Percentiles rank a stretch among this genome's conserved stretches.
Conservation (phyloP, 2,888 invertebrate genomes). For the Mesopsocus fuscifrons region DNA sequence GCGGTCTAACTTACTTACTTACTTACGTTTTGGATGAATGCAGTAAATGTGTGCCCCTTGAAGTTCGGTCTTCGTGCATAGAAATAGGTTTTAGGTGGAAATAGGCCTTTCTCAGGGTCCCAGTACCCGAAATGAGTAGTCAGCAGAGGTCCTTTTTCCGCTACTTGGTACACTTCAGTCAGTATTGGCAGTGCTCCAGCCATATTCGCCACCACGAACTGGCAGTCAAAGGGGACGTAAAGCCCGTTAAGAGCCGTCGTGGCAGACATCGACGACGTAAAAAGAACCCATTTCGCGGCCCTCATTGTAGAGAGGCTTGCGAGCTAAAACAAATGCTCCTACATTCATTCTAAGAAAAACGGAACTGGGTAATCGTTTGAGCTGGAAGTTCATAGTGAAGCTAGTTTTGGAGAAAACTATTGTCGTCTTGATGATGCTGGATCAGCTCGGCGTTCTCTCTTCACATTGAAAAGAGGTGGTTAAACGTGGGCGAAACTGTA, state of each 20-base stretch:
- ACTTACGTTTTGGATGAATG: constrained; percentile 1
- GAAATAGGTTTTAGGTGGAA: background rate
- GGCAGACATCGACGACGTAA: background rate
- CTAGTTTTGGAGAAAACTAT: background rate
- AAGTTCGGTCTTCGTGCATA: background rate
- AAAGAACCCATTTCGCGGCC: background rate
- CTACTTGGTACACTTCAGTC: background rate
- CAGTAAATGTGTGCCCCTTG: background rate
- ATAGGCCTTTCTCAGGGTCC: background rate
- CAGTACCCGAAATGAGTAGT: constrained; percentile 1
- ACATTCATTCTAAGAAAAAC: too few species aligned
- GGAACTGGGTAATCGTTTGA: too few species aligned
- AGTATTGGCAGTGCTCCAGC: background rate
- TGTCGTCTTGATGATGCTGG: too few species aligned
- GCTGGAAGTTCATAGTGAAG: too few species aligned
- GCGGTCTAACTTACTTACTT: background rate
- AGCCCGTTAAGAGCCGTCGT: background rate
- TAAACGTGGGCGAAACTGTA: too few species aligned
- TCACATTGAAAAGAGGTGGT: too few species aligned
- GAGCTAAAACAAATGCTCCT: too few species aligned
- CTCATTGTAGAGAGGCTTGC: too few species aligned
- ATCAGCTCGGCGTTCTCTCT: too few species aligned
- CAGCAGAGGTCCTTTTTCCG: background rate
- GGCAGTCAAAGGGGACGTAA: constrained; percentile 5
- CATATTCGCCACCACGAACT: background rate